phyloP scores from a whole-genome alignment of 2,888 invertebrate species.

The Gnatocerus cornutus region DNA sequence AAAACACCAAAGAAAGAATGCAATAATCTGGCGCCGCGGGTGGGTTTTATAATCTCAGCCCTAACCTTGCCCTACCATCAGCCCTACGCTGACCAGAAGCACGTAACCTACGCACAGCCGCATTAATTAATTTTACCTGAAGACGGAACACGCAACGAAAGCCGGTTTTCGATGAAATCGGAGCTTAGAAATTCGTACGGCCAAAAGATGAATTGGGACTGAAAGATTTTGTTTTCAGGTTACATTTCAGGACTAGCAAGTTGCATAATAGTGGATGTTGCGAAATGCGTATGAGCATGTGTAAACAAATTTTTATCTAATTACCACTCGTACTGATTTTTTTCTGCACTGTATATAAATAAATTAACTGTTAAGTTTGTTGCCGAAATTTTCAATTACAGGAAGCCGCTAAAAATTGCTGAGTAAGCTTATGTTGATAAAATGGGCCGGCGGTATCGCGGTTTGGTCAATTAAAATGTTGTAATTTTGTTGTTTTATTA shows the following conservation, averaged over 20 bases:
- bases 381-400: neutral
- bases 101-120: conserved; percentile 46
- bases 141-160: conserved; percentile 33
- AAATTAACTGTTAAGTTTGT: too few relatives aligned
- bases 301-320: too few relatives aligned
- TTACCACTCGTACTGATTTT: too few relatives aligned
- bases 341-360: too few relatives aligned
- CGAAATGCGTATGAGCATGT: too few relatives aligned
- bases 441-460: conserved; percentile 7
- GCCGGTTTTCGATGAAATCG: conserved; percentile 26
- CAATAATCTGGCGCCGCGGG: conserved; percentile 55
- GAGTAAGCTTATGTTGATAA: neutral
- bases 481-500: conserved; percentile 1
- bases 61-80: conserved; percentile 57
- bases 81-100: conserved; percentile 50
- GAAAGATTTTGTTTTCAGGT: neutral
- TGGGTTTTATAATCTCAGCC: conserved; percentile 59
- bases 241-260: too few relatives aligned
- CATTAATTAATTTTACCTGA: conserved; percentile 48
- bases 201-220: neutral
- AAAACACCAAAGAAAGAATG: conserved; percentile 54
- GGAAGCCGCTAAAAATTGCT: neutral
- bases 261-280: too few relatives aligned
- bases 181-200: neutral
- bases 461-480: conserved; percentile 6